Conservation (phyloP, 2,888 invertebrate species). For the Horisme vitalbata region DNA sequence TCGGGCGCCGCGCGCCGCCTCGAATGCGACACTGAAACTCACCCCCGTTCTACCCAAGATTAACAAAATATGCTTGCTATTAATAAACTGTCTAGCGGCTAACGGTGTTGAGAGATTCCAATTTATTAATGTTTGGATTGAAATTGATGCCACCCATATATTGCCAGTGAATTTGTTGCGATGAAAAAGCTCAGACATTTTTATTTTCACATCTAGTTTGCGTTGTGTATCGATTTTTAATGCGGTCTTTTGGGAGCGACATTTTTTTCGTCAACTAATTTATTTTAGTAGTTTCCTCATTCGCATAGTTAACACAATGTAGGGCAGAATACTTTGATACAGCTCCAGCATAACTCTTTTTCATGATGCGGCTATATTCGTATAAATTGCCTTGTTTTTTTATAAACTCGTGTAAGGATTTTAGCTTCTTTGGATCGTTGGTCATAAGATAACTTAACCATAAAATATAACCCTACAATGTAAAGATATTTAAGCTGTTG, state of each 20-base stretch:
- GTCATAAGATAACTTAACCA: too few relatives aligned
- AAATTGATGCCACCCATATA: conserved; percentile 80
- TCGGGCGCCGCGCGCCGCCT: conserved; percentile 66
- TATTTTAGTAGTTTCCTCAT: conserved; percentile 26
- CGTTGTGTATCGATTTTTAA: conserved; percentile 68
- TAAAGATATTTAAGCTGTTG: too few relatives aligned
- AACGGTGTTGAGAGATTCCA: conserved; percentile 73
- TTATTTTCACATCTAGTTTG: conserved; percentile 62
- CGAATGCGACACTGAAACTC: conserved; percentile 63
- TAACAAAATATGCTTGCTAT: conserved; percentile 76
- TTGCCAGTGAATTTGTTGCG: conserved; percentile 76
- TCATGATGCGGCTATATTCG: conserved; percentile 12
- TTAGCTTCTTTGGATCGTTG: too few relatives aligned
- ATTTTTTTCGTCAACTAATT: conserved; percentile 23
- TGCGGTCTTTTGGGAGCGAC: conserved; percentile 38
- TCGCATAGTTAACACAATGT: conserved; percentile 22
- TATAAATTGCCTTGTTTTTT: conserved; percentile 23
- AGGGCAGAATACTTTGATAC: conserved; percentile 17
- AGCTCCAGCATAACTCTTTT: conserved; percentile 11
- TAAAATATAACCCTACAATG: too few relatives aligned
- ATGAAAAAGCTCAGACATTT: conserved; percentile 70
- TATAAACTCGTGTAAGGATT: too few relatives aligned
- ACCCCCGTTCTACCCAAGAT: conserved; percentile 63
- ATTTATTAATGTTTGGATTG: conserved; percentile 82
- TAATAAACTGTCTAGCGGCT: conserved; percentile 74